Evolutionary conservation across 2,113 vertebrate species (phyloP).

Genomic region (Cynocephalus volans): DNA sequence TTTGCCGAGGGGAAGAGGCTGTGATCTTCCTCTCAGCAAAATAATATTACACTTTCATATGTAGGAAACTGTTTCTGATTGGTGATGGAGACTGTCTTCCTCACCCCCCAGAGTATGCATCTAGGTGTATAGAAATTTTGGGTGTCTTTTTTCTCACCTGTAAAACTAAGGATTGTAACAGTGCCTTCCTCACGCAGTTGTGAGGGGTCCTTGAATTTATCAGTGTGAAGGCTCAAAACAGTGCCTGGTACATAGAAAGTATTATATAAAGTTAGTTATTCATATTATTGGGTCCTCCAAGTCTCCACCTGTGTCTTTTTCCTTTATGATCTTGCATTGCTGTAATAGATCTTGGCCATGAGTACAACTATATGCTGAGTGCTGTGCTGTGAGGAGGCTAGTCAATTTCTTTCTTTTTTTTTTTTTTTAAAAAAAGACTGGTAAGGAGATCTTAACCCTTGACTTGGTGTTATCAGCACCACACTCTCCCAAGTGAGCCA

Average conservation of each 20-base stretch:
- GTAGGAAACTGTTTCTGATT: neutral
- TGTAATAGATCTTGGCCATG: neutral
- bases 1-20: neutral
- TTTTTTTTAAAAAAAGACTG: too few species aligned
- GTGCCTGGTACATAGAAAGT: neutral
- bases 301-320: neutral
- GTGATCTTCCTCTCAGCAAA: neutral
- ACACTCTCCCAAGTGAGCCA: too few species aligned
- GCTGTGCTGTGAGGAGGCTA: neutral
- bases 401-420: neutral
- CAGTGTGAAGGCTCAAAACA: rapidly evolving
- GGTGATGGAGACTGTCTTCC: neutral
- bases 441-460: too few species aligned
- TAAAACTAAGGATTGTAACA: neutral
- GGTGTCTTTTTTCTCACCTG: neutral
- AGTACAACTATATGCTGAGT: neutral
- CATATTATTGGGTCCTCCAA: rapidly evolving
- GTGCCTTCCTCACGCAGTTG: neutral
- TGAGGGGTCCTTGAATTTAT: neutral
- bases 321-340: neutral
- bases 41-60: neutral
- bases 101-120: neutral
- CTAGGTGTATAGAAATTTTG: neutral
- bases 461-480: too few species aligned
- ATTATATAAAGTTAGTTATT: neutral